Conservation (phyloP, 2,888 invertebrate genomes). For the Orthosia gothica region DNA sequence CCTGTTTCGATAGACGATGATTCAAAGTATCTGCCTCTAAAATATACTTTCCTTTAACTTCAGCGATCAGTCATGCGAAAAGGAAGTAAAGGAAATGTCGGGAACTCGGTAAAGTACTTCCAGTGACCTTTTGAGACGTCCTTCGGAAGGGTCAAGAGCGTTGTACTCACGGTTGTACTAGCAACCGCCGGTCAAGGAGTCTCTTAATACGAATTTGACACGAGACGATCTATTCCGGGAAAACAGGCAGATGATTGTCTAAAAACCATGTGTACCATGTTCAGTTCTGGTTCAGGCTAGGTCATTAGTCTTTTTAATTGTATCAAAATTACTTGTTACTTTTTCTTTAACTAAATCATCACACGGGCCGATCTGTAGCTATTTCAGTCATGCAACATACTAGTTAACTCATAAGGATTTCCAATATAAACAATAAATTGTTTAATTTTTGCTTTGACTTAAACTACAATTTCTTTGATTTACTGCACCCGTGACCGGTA, state of each 20-base stretch:
- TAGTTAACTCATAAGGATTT: too few relatives aligned
- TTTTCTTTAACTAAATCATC: too few relatives aligned
- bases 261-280: too few relatives aligned
- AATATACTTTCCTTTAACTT: background rate
- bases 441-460: too few relatives aligned
- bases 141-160: slow-evolving; percentile 37
- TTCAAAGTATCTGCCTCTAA: background rate
- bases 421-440: too few relatives aligned
- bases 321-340: too few relatives aligned
- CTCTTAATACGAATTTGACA: background rate
- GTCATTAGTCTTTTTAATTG: too few relatives aligned
- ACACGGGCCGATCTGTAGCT: too few relatives aligned
- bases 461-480: too few relatives aligned
- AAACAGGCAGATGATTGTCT: background rate
- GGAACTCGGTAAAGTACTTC: slow-evolving; percentile 10
- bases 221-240: background rate
- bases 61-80: background rate
- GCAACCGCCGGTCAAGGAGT: background rate
- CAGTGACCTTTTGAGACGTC: slow-evolving; percentile 32
- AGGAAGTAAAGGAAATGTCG: background rate
- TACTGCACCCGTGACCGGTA: too few relatives aligned
- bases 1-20: background rate
- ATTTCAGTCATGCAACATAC: too few relatives aligned
- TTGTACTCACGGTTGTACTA: background rate
- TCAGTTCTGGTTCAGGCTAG: too few relatives aligned